phyloP scores from a whole-genome alignment of 2,888 invertebrate genomes.

The Hyalella azteca region DNA sequence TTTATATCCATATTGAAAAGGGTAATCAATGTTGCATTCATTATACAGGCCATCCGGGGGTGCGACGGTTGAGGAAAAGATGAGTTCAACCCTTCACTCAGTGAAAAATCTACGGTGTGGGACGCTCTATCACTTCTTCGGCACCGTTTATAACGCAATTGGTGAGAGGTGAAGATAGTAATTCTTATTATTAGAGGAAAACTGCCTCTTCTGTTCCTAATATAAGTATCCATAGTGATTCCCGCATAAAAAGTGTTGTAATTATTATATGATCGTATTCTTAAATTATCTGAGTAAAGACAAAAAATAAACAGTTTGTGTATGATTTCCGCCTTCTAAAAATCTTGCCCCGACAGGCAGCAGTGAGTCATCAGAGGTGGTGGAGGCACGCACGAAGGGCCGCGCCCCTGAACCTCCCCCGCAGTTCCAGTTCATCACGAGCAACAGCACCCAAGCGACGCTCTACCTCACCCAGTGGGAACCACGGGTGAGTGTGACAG shows the following conservation, averaged over 20 bases:
- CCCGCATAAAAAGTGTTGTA: neutral
- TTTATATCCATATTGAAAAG: no score
- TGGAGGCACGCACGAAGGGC: conserved; percentile 48
- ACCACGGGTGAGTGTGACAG: conserved; percentile 41
- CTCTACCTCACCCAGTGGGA: conserved; percentile 55
- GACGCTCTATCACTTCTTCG: conserved; percentile 52
- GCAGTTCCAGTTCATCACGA: conserved; percentile 53
- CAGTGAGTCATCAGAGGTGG: conserved; percentile 48
- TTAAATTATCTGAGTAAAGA: neutral
- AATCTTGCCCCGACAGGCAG: conserved; percentile 39
- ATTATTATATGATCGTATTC: neutral
- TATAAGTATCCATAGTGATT: neutral
- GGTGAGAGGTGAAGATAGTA: conserved; percentile 35
- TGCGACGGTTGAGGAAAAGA: conserved; percentile 28
- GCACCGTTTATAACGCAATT: conserved; percentile 50
- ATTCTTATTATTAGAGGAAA: neutral
- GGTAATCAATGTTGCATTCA: no score
- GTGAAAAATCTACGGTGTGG: conserved; percentile 49
- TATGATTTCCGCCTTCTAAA: neutral
- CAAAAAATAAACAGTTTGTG: neutral
- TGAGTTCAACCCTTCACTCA: conserved; percentile 40
- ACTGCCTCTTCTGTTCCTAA: neutral
- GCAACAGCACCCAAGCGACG: conserved; percentile 53
- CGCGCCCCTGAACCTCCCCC: conserved; percentile 46
- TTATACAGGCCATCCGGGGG: conserved; percentile 33